Evolutionary conservation across 2,113 vertebrate species (phyloP), one percentile per base, ranked within the genome.

Genomic region (Diphyllodes magnificus): DNA sequence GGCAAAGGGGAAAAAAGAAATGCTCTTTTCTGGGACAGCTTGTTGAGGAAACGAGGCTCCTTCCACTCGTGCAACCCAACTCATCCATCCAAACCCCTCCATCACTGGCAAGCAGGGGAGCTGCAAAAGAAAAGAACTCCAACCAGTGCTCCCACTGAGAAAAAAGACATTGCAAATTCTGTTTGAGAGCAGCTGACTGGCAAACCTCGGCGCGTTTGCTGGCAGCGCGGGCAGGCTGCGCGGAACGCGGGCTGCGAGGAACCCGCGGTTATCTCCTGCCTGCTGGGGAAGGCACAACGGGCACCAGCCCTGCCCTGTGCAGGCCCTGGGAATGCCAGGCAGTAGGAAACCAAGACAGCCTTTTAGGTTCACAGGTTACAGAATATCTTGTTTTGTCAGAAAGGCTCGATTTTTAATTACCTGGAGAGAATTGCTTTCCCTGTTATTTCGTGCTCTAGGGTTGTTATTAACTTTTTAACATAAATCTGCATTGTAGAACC

Each of bases 101-200:
- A 12, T 13, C 6, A 0, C 47, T 20, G 33, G 18, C 7, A 5
- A 57, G 59, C 1, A 6, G 42, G 5, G 42, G 35, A 39, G 16
- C 63, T 91, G 82, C 60, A 33, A 71, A 73, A 51, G 39, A 33
- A 66, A 88, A 17, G 37, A 61, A 45, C 39, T 51, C 80, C 66
- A 86, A 28, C 33, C 39, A 35, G 47, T 10, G 56, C 57, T 80
- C 68, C 27, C 22, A 37, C 33, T 21, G 65, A 79, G 90, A 11
- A 40, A 92, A 94, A 68, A 44, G 4, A 25, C 73, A 59, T 31
- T 39, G 65, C 12, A 59, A 84, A 87, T 71, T 59, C 77, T 75
- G 51, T 75, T 51, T 71, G 77, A 81, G 91, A 70, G 72, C 64
- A 86, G 77, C 83, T 93, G 72, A 39, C 21, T 81, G 69, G 72